These are phyloP conservation scores for Onychostoma macrolepis DNA, from an alignment of 2,113 vertebrate genomes.

Conservation along the genomic window DNA sequence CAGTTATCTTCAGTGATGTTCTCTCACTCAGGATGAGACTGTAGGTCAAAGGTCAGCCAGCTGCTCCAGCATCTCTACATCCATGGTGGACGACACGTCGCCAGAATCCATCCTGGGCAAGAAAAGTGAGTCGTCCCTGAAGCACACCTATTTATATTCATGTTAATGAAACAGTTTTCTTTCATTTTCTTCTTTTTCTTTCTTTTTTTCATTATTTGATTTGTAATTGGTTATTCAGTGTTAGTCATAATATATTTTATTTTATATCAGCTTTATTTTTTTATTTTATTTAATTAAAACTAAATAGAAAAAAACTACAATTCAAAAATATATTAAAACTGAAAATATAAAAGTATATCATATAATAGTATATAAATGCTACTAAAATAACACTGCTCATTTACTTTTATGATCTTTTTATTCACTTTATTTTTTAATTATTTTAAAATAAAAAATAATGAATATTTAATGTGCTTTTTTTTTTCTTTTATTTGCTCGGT, in stretches of 20 bases:
- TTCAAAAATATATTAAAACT: too few relatives aligned
- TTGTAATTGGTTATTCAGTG: too few relatives aligned
- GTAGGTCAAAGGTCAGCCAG: constrained; percentile 80
- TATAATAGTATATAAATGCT: too few relatives aligned
- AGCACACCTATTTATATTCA: not conserved
- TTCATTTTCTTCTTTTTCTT: too few relatives aligned
- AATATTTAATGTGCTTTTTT: not conserved
- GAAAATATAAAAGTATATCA: too few relatives aligned
- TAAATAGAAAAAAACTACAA: too few relatives aligned
- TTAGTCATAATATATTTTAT: too few relatives aligned
- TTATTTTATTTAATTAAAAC: too few relatives aligned
- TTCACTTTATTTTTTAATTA: not conserved
- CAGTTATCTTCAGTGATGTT: not conserved
- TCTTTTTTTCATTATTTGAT: too few relatives aligned
- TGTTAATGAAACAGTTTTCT: not conserved
- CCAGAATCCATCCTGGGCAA: constrained; percentile 80
- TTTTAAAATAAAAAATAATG: not conserved
- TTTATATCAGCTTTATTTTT: too few relatives aligned
- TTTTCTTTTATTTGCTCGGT: not conserved
- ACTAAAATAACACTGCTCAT: too few relatives aligned
- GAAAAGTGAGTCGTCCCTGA: constrained; percentile 85
- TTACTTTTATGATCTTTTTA: too few relatives aligned
- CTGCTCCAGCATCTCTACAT: constrained; percentile 87
- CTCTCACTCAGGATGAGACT: constrained; percentile 82
- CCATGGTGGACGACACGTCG: constrained; percentile 84